These are phyloP conservation scores for Popillia japonica DNA, from an alignment of 1,140 invertebrate genomes.

Conservation along the genomic window DNA sequence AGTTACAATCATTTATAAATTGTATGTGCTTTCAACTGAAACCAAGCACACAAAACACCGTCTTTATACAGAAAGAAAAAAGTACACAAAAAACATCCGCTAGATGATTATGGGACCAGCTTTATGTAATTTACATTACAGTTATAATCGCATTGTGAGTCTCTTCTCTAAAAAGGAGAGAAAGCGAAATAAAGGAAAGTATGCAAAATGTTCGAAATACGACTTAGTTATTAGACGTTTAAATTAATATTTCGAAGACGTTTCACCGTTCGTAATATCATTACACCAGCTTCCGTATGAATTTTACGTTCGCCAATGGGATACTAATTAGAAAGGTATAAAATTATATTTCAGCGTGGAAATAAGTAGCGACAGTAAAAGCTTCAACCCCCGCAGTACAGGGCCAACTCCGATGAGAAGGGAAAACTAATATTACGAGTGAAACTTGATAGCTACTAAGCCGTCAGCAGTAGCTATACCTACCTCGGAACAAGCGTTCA, in stretches of 20 bases:
- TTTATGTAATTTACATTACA: no score
- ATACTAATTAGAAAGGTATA: constrained; percentile 27
- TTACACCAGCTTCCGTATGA: background rate
- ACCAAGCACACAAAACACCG: no score
- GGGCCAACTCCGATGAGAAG: background rate
- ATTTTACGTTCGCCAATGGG: constrained; percentile 3
- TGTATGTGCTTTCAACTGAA: no score
- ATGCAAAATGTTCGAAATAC: background rate
- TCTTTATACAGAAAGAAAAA: no score
- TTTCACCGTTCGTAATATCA: background rate
- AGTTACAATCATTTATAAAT: no score
- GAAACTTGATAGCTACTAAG: constrained; percentile 35
- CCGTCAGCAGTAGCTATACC: background rate
- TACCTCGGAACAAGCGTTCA: background rate
- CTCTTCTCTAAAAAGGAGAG: background rate
- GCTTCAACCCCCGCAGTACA: background rate
- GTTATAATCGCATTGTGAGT: background rate
- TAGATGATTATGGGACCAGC: no score
- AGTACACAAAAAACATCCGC: no score
- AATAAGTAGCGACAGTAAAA: constrained; percentile 27
- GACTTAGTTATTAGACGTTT: background rate
- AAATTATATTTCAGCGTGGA: constrained; percentile 4
- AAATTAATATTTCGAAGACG: constrained; percentile 5
- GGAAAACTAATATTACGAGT: constrained; percentile 26
- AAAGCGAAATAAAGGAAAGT: background rate